These are phyloP conservation scores for Drosophila cardini DNA, from an alignment of 1,140 invertebrate genomes.

Conservation along the genomic window DNA sequence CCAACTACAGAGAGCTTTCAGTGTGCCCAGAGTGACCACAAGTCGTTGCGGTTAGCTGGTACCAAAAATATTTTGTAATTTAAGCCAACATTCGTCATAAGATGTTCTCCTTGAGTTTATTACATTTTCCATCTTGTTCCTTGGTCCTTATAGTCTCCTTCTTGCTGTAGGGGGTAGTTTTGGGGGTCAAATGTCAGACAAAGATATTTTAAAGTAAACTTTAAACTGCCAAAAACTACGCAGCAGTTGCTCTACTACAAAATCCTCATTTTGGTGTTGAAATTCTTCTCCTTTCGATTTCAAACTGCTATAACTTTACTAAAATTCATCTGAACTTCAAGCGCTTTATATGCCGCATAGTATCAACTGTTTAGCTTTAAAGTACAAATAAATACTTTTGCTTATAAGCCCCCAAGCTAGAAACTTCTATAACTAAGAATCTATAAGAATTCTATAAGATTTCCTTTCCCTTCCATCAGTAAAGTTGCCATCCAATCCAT, in stretches of 20 bases:
- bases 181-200: not conserved
- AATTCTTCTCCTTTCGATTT: too few relatives aligned
- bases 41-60: not conserved
- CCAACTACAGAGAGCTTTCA: not conserved
- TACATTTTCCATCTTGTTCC: not conserved
- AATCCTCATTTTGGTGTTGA: too few relatives aligned
- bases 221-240: not conserved
- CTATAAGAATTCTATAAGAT: too few relatives aligned
- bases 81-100: slow-evolving; percentile 23
- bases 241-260: too few relatives aligned
- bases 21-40: slow-evolving; percentile 7
- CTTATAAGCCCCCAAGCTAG: too few relatives aligned
- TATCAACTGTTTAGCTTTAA: too few relatives aligned
- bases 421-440: too few relatives aligned
- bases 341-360: too few relatives aligned
- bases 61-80: slow-evolving; percentile 22
- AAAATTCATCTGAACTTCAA: not conserved
- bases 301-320: not conserved
- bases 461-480: too few relatives aligned
- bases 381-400: too few relatives aligned
- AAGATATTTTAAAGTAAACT: not conserved
- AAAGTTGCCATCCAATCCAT: not conserved
- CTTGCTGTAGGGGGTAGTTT: not conserved
- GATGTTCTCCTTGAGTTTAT: not conserved
- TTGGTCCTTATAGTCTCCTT: too few relatives aligned